A percentile compares a stretch with the other conserved stretches of the same genome.
Conservation (phyloP, 2,888 invertebrate genomes). For the Encarsia formosa region DNA sequence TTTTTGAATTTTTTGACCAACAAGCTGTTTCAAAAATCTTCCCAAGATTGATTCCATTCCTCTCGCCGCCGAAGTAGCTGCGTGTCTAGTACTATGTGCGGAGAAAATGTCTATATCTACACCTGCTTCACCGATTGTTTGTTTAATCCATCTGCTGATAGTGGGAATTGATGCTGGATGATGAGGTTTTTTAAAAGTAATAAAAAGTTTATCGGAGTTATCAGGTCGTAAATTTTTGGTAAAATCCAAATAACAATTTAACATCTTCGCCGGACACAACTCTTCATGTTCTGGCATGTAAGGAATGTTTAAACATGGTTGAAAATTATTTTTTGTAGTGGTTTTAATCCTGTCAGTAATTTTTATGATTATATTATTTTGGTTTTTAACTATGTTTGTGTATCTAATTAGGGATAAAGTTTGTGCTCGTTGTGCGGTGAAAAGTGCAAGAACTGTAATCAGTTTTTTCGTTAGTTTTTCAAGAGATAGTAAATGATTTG, state of each 20-base stretch:
- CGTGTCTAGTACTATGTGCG: background rate
- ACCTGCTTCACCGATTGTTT: background rate
- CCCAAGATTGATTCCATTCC: background rate
- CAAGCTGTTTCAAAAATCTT: background rate
- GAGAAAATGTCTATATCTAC: background rate
- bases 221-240: background rate
- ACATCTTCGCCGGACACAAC: background rate
- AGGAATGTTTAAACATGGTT: background rate
- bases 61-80: background rate
- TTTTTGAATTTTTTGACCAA: background rate
- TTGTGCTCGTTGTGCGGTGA: background rate
- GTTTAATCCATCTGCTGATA: background rate
- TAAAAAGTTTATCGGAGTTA: background rate
- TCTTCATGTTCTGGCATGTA: background rate
- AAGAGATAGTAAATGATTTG: background rate
- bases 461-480: background rate
- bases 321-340: background rate
- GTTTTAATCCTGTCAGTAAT: background rate
- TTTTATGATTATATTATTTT: slow-evolving; percentile 2
- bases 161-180: background rate
- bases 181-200: background rate
- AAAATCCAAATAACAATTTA: background rate
- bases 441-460: background rate
- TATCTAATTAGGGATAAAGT: slow-evolving; percentile 20
- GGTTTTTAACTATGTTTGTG: slow-evolving; percentile 12